phyloP scores from a whole-genome alignment of 2,113 vertebrate species.

The Pseudois nayaur region DNA sequence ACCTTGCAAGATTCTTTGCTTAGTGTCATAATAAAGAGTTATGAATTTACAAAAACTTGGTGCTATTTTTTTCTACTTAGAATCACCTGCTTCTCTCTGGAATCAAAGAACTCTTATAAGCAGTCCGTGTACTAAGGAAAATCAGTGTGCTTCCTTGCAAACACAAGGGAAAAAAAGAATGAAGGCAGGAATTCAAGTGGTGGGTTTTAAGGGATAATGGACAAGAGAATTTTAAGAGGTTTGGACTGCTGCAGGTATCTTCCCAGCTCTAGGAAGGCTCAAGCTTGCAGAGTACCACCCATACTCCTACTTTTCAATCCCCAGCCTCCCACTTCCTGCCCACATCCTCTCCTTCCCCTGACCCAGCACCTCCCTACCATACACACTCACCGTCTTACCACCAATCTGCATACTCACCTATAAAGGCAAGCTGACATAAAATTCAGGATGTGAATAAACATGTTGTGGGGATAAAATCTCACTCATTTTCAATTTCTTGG shows the following conservation, averaged over 20 bases:
- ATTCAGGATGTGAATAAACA: background rate
- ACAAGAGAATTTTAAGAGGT: background rate
- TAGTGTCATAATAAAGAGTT: background rate
- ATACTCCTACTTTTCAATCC: no score
- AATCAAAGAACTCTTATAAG: background rate
- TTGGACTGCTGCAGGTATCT: background rate
- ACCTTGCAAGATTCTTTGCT: background rate
- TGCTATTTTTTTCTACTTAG: background rate
- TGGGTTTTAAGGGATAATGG: background rate
- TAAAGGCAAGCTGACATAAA: background rate
- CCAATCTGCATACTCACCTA: background rate
- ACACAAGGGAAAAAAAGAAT: background rate
- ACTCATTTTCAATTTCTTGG: background rate
- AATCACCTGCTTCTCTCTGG: background rate
- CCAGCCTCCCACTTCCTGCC: accelerated
- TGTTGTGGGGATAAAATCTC: background rate
- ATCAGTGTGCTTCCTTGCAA: background rate
- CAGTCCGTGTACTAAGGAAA: background rate
- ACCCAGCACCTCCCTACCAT: background rate
- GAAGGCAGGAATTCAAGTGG: background rate
- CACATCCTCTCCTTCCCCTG: background rate
- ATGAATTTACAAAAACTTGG: background rate
- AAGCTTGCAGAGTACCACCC: background rate
- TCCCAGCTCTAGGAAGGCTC: background rate
- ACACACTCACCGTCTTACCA: background rate